Evolutionary conservation across 2,888 invertebrate species (phyloP).

Genomic region (Leptopilina myrica): DNA sequence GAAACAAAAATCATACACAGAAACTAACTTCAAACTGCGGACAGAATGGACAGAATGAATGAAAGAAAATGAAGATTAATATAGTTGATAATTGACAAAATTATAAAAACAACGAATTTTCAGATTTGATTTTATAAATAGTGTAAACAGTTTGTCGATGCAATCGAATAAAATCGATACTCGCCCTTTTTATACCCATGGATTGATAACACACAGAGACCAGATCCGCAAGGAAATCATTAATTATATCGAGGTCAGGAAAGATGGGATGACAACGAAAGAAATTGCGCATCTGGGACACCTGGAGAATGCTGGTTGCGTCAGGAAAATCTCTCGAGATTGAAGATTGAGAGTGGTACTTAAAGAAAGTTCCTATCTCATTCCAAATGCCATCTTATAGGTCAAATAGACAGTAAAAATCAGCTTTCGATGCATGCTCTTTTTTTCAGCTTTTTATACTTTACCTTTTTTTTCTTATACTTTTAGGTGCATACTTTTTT

Average conservation of each 20-base stretch:
- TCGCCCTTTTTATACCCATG: background rate
- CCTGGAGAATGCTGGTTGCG: constrained; percentile 29
- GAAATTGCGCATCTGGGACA: constrained; percentile 19
- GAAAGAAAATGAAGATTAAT: no score
- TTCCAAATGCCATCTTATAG: constrained; percentile 29
- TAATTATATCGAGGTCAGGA: constrained; percentile 25
- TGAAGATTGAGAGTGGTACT: constrained; percentile 38
- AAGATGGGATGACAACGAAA: constrained; percentile 25
- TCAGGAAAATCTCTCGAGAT: constrained; percentile 27
- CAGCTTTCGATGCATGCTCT: constrained; percentile 5
- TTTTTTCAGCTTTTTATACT: background rate
- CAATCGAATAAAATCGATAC: constrained; percentile 6
- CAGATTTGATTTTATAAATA: no score
- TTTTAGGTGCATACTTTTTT: background rate
- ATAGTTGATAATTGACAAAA: no score
- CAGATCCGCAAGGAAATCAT: constrained; percentile 20
- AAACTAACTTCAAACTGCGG: no score
- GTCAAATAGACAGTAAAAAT: constrained; percentile 3
- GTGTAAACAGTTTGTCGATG: background rate
- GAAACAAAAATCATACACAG: no score
- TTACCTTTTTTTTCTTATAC: background rate
- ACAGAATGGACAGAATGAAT: no score
- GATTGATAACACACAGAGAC: background rate
- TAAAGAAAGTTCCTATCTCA: constrained; percentile 37
- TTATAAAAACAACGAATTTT: no score